Conservation (phyloP, 2,888 invertebrate species). For the Mythimna lalbum region DNA sequence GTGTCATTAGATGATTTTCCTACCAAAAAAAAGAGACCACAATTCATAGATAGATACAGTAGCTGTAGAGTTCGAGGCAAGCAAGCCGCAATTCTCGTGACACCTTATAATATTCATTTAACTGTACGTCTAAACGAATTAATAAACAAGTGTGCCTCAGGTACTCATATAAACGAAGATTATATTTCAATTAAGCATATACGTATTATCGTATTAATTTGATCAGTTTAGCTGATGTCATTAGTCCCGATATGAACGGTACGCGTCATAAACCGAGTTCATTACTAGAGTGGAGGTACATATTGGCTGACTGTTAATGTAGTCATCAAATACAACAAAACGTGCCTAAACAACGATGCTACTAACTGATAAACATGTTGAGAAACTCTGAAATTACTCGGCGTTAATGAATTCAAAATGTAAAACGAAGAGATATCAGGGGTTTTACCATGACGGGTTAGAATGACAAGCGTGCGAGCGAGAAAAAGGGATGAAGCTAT, state of each 20-base stretch:
- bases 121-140: slow-evolving; percentile 60
- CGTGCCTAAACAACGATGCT: slow-evolving; percentile 43
- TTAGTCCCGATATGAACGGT: slow-evolving; percentile 9
- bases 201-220: slow-evolving; percentile 29
- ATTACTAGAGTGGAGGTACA: slow-evolving; percentile 34
- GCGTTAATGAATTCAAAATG: slow-evolving; percentile 43
- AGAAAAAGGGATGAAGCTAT: too few species aligned
- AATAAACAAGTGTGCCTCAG: slow-evolving; percentile 44
- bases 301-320: slow-evolving; percentile 48
- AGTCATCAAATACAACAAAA: slow-evolving; percentile 51
- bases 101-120: slow-evolving; percentile 54
- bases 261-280: slow-evolving; percentile 36
- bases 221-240: slow-evolving; percentile 17
- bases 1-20: too few species aligned
- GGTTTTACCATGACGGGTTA: too few species aligned
- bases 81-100: slow-evolving; percentile 9
- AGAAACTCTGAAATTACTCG: slow-evolving; percentile 36
- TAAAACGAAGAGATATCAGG: slow-evolving; percentile 3
- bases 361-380: slow-evolving; percentile 37
- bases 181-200: slow-evolving; percentile 43
- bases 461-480: too few species aligned
- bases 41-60: not conserved
- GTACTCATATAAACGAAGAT: slow-evolving; percentile 30
- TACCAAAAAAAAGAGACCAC: too few species aligned
- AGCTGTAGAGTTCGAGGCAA: slow-evolving; percentile 16